Evolutionary conservation across 2,113 vertebrate genomes (phyloP).

Genomic region (Forbesichthys agassizii): DNA sequence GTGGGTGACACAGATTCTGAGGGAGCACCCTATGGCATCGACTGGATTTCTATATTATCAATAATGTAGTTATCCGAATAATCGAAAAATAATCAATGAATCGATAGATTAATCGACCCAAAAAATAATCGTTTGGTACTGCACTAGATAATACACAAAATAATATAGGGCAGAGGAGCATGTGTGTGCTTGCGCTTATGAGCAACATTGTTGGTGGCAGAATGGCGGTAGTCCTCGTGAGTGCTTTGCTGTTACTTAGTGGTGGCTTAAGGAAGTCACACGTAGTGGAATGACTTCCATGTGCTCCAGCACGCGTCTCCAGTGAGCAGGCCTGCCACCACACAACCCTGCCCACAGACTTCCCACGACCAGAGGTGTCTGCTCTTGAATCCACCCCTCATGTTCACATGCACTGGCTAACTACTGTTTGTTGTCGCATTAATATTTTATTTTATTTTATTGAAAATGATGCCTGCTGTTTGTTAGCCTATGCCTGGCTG

Average conservation of each 20-base stretch:
- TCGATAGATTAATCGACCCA: too few relatives aligned
- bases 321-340: slow-evolving; percentile 29
- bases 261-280: slow-evolving; percentile 73
- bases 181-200: background rate
- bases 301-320: slow-evolving; percentile 45
- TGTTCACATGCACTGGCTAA: slow-evolving; percentile 6
- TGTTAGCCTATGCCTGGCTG: slow-evolving; percentile 21
- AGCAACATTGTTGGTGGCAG: slow-evolving; percentile 11
- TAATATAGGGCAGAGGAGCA: too few relatives aligned
- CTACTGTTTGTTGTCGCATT: background rate
- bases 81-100: too few relatives aligned
- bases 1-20: too few relatives aligned
- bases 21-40: too few relatives aligned
- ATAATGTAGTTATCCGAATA: too few relatives aligned
- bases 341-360: background rate
- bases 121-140: too few relatives aligned
- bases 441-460: slow-evolving; percentile 34
- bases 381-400: background rate
- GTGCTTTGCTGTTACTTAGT: slow-evolving; percentile 61
- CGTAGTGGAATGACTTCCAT: slow-evolving; percentile 65
- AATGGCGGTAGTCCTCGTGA: slow-evolving; percentile 58
- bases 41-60: too few relatives aligned
- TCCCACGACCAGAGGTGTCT: background rate
- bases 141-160: too few relatives aligned
- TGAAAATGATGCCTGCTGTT: slow-evolving; percentile 13